These are phyloP conservation scores for Sanderia malayensis DNA, from an alignment of 30 jellyfish, hydroid and myxozoan species.

Conservation along the genomic window DNA sequence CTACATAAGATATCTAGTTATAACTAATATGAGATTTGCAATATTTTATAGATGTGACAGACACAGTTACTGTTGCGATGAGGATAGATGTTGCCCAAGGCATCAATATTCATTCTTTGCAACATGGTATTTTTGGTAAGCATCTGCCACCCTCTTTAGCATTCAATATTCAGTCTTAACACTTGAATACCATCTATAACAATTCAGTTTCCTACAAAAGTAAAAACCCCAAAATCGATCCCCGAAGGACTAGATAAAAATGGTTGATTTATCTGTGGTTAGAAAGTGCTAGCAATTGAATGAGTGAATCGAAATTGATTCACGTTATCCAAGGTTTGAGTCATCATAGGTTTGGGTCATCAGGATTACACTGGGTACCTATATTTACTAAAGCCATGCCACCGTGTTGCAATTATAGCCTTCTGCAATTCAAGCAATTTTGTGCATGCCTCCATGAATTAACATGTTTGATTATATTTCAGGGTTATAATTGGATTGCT, in stretches of 20 bases:
- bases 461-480: background rate
- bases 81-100: conserved; percentile 27
- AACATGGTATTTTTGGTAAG: conserved; percentile 54
- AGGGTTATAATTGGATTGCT: conserved; percentile 54
- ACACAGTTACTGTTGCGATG: conserved; percentile 46
- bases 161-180: too few relatives aligned
- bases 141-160: too few relatives aligned
- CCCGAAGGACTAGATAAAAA: too few relatives aligned
- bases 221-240: too few relatives aligned
- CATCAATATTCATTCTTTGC: conserved; percentile 36
- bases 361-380: background rate
- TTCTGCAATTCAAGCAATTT: background rate
- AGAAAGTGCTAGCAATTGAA: too few relatives aligned
- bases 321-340: background rate
- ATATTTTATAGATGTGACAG: conserved; percentile 41
- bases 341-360: background rate
- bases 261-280: too few relatives aligned
- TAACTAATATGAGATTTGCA: too few relatives aligned
- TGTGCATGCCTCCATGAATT: too few relatives aligned
- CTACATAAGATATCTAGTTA: too few relatives aligned
- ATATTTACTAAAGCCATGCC: background rate
- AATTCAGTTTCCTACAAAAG: too few relatives aligned
- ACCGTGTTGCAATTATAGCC: background rate
- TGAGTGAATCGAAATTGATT: background rate
- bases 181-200: too few relatives aligned